These are phyloP conservation scores for Protobothrops flavoviridis DNA, from an alignment of 2,113 vertebrate genomes.

Conservation along the genomic window DNA sequence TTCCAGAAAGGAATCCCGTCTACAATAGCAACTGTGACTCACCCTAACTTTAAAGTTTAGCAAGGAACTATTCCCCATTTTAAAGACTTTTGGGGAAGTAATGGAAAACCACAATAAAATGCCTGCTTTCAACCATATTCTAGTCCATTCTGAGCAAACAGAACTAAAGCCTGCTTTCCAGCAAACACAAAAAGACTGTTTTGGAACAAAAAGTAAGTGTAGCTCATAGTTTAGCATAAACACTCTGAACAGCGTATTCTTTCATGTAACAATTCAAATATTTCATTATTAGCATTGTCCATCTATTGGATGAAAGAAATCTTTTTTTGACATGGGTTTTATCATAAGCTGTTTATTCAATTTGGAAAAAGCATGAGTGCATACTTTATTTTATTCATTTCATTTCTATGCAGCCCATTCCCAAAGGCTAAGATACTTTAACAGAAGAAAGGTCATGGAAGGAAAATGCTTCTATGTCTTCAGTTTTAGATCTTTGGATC, in stretches of 20 bases:
- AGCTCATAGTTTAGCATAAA: constrained; percentile 34
- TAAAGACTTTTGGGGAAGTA: constrained; percentile 36
- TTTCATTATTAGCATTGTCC: not conserved
- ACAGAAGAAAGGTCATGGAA: not conserved
- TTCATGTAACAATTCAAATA: not conserved
- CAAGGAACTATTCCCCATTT: constrained; percentile 38
- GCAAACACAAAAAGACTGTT: constrained; percentile 5
- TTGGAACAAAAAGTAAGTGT: constrained; percentile 10
- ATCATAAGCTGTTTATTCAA: not conserved
- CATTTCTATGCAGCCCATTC: not conserved
- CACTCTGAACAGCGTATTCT: not conserved
- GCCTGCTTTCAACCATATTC: constrained; percentile 13
- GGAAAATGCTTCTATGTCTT: not conserved
- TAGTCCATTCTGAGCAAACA: not conserved
- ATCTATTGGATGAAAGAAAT: not conserved
- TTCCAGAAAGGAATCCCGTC: constrained; percentile 59
- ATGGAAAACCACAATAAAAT: constrained; percentile 21
- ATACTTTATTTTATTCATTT: not conserved
- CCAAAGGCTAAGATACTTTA: not conserved
- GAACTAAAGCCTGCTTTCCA: constrained; percentile 8
- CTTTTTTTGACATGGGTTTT: not conserved
- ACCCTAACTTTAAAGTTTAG: constrained; percentile 43
- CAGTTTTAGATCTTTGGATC: not conserved
- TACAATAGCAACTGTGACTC: constrained; percentile 58
- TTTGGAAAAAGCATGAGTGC: not conserved